Evolutionary conservation across 2,888 invertebrate genomes (phyloP).

Genomic region (Lepidonotus clava): DNA sequence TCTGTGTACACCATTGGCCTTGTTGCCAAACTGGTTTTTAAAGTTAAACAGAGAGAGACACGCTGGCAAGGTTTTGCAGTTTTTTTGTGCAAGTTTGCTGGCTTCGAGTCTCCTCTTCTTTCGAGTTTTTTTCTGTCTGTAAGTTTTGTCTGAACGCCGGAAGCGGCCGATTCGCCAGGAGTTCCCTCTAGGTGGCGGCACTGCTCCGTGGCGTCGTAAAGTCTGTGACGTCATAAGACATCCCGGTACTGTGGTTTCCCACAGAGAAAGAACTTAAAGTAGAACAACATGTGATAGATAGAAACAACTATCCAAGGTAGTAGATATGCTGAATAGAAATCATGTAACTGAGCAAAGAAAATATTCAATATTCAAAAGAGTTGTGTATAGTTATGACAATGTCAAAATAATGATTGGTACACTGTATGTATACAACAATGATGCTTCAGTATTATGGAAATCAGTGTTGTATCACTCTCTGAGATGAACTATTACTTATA

Average conservation of each 20-base stretch:
- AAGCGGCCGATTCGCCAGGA: neutral
- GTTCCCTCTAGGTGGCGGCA: constrained; percentile 33
- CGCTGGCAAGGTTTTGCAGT: neutral
- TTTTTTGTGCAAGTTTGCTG: neutral
- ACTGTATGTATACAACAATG: too few relatives aligned
- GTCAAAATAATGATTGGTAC: too few relatives aligned
- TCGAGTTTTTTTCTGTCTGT: constrained; percentile 23
- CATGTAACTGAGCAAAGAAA: too few relatives aligned
- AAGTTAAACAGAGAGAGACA: neutral
- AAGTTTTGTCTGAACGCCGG: constrained; percentile 51
- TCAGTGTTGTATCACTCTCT: too few relatives aligned
- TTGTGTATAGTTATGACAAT: too few relatives aligned
- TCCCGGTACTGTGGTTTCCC: constrained; percentile 29
- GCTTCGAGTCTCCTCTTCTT: constrained; percentile 1
- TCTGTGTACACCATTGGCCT: constrained; percentile 8
- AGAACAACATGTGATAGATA: too few relatives aligned
- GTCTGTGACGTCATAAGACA: constrained; percentile 48
- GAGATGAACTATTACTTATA: too few relatives aligned
- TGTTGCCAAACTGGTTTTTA: constrained; percentile 12
- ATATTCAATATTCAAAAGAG: too few relatives aligned
- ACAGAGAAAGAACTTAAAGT: constrained; percentile 5
- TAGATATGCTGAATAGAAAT: too few relatives aligned
- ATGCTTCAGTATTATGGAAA: too few relatives aligned
- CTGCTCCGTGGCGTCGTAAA: constrained; percentile 40
- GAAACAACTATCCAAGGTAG: too few relatives aligned